Percentiles rank a stretch among this genome's conserved stretches.
phyloP scores from a whole-genome alignment of 2,888 invertebrate species.

The Theretra japonica region DNA sequence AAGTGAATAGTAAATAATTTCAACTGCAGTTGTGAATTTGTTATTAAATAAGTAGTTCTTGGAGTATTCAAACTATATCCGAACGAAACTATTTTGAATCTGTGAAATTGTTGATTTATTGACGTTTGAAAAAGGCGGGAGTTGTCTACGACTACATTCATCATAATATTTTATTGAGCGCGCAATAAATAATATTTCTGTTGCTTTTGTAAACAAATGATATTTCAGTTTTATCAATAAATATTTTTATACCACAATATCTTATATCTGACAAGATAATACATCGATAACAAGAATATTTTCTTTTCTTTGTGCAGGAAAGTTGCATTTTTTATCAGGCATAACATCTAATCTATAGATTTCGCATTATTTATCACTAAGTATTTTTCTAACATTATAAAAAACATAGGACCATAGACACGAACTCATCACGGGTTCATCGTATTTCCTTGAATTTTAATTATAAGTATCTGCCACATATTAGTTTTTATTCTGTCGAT shows the following conservation, averaged over 20 bases:
- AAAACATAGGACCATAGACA: background rate
- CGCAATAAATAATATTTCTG: constrained; percentile 18
- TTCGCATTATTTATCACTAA: too few relatives aligned
- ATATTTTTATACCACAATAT: background rate
- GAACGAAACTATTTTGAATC: constrained; percentile 46
- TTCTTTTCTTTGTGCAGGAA: background rate
- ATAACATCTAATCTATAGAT: too few relatives aligned
- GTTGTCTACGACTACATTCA: constrained; percentile 14
- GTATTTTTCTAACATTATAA: background rate
- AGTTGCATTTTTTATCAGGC: too few relatives aligned
- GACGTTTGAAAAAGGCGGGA: constrained; percentile 23
- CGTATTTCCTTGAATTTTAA: constrained; percentile 67
- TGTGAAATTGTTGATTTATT: constrained; percentile 44
- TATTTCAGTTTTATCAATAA: constrained; percentile 9
- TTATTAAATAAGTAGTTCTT: constrained; percentile 37
- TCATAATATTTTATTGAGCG: constrained; percentile 26
- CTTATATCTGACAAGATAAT: background rate
- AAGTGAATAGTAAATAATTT: background rate
- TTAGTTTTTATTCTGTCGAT: constrained; percentile 58
- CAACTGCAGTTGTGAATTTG: background rate
- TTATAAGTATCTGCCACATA: constrained; percentile 40
- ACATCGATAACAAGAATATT: background rate
- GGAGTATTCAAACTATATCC: constrained; percentile 47
- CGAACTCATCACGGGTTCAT: constrained; percentile 49
- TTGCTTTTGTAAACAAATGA: constrained; percentile 17